phyloP scores from a whole-genome alignment of 2,113 vertebrate genomes.

The Nothoprocta pentlandii region DNA sequence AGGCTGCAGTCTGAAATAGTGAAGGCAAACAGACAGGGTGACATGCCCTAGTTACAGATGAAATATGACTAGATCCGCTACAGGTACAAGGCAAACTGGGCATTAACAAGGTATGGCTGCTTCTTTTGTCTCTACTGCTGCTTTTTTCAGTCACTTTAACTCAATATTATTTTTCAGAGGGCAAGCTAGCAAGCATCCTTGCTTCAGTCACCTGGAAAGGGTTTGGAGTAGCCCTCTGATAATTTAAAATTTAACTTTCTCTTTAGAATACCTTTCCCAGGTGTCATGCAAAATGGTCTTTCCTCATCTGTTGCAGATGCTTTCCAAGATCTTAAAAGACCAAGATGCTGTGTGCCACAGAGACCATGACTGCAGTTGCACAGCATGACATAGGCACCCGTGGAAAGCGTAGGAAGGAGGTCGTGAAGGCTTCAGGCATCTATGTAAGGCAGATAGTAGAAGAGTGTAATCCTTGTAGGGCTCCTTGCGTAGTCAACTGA shows the following conservation, averaged over 20 bases:
- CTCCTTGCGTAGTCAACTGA: not conserved
- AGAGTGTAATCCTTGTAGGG: not conserved
- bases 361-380: not conserved
- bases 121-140: not conserved
- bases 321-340: not conserved
- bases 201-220: not conserved
- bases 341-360: not conserved
- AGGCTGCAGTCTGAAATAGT: not conserved
- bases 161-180: not conserved
- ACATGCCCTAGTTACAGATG: not conserved
- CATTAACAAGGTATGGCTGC: not conserved
- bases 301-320: not conserved
- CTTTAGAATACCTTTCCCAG: not conserved
- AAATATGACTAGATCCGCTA: not conserved
- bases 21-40: constrained; percentile 17
- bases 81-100: not conserved
- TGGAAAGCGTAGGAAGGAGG: not conserved
- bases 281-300: not conserved
- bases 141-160: not conserved
- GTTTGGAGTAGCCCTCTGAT: not conserved
- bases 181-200: not conserved
- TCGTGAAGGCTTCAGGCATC: fast-evolving
- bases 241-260: not conserved
- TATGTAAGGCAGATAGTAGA: not conserved
- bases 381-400: not conserved